Conservation (phyloP, 2,113 vertebrate genomes). For the Tachycineta bicolor region DNA sequence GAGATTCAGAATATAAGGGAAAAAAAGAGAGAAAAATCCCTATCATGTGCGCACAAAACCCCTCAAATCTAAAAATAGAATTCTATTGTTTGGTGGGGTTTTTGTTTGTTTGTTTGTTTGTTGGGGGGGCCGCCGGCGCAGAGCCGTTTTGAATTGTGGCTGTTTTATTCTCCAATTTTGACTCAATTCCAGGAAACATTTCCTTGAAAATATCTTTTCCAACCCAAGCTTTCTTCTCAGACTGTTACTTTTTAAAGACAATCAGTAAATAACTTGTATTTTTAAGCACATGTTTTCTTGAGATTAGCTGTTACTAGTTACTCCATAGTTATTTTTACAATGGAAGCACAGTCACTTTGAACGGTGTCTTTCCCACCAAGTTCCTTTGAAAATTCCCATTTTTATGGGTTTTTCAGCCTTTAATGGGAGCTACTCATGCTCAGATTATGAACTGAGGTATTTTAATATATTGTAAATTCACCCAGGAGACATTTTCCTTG, state of each 20-base stretch:
- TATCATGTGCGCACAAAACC: neutral
- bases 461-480: neutral
- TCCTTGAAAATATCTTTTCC: neutral
- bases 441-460: neutral
- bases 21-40: neutral
- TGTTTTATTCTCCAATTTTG: neutral
- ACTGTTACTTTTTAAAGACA: neutral
- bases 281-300: neutral
- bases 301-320: neutral
- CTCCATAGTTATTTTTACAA: neutral
- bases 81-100: neutral
- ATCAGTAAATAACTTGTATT: neutral
- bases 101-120: neutral
- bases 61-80: neutral
- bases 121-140: too few species aligned
- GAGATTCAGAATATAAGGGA: neutral
- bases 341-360: neutral
- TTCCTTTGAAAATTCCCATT: neutral
- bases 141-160: too few species aligned
- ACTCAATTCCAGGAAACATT: neutral
- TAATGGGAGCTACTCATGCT: neutral
- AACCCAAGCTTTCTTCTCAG: neutral
- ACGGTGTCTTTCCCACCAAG: accelerated
- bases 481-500: neutral
- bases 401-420: neutral